Conservation (phyloP, 2,797 vertebrate genomes). For the Parauchenoglanis punctatus region DNA sequence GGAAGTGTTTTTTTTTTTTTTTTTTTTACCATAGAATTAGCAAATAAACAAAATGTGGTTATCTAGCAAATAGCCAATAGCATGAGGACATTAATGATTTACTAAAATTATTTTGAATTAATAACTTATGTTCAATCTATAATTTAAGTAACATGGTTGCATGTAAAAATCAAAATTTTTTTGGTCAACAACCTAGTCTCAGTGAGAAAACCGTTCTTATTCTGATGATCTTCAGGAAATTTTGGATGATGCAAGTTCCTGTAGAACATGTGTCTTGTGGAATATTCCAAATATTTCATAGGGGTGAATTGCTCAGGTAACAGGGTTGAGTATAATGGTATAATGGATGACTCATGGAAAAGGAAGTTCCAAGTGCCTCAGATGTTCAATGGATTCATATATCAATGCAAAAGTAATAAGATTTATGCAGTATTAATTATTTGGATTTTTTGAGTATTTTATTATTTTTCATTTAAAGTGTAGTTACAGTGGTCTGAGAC, state of each 20-base stretch:
- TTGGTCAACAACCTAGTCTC: not conserved
- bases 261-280: not conserved
- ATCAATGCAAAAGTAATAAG: not conserved
- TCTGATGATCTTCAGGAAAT: not conserved
- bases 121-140: not conserved
- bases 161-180: not conserved
- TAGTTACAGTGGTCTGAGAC: not conserved
- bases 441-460: not conserved
- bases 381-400: not conserved
- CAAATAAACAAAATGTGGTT: not conserved
- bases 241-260: not conserved
- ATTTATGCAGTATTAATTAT: not conserved
- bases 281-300: not conserved
- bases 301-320: not conserved
- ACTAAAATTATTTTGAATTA: not conserved
- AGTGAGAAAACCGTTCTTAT: not conserved
- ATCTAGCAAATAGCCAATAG: not conserved
- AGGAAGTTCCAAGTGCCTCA: not conserved
- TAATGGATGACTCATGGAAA: not conserved
- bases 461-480: not conserved
- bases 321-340: not conserved
- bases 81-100: not conserved
- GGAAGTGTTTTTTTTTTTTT: not conserved
- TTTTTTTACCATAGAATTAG: not conserved
- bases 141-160: not conserved